Evolutionary conservation across 2,888 invertebrate genomes (phyloP).

Genomic region (Thysanoteuthis rhombus): DNA sequence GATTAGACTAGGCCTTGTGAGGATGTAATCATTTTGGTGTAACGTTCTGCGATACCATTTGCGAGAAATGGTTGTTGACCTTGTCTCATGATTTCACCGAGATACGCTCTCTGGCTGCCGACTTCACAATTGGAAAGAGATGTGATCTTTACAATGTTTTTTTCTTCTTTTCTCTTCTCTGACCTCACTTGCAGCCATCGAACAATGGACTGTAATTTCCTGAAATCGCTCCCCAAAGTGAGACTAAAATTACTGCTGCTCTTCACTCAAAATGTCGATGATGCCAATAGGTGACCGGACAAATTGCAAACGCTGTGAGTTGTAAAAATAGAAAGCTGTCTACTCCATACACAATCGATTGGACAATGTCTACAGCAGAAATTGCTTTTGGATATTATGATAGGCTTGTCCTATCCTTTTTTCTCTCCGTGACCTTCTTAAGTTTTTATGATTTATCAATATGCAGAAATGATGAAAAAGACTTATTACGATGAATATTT

Average conservation of each 20-base stretch:
- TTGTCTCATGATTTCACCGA: background rate
- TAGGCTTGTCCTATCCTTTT: background rate
- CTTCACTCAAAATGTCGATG: background rate
- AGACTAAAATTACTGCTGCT: background rate
- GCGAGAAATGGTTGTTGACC: background rate
- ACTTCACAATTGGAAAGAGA: background rate
- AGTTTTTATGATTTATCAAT: background rate
- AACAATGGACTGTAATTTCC: background rate
- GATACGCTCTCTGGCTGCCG: background rate
- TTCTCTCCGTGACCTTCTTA: background rate
- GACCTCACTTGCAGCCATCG: background rate
- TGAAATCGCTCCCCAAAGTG: background rate
- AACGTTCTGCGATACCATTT: background rate
- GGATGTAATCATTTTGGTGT: background rate
- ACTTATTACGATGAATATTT: background rate
- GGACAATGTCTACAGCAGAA: constrained; percentile 12
- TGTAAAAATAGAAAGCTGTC: background rate
- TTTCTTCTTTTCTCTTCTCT: background rate
- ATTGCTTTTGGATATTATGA: background rate
- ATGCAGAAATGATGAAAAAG: background rate
- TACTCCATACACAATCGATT: background rate
- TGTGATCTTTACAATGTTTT: background rate
- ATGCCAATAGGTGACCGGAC: background rate
- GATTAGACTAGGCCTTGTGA: background rate
- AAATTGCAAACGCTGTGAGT: background rate